These are phyloP conservation scores for Muntiacus reevesi DNA, from an alignment of 2,113 vertebrate genomes.

Conservation along the genomic window DNA sequence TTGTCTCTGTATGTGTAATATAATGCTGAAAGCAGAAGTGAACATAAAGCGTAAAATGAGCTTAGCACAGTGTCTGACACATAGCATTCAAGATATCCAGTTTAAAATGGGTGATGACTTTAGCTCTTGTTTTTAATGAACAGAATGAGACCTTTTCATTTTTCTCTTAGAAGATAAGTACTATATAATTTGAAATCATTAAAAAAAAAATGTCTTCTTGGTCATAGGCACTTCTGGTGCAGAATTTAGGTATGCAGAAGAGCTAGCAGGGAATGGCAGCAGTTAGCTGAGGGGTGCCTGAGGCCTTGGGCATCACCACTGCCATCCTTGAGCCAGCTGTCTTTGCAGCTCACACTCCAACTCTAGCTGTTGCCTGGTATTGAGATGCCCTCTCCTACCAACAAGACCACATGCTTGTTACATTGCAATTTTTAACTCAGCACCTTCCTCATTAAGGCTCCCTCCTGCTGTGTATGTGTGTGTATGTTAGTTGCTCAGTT, in stretches of 20 bases:
- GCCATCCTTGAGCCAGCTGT: constrained; percentile 19
- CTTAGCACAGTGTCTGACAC: not conserved
- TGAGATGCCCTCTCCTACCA: constrained; percentile 81
- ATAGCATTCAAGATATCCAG: not conserved
- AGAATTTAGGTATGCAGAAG: not conserved
- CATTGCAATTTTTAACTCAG: constrained; percentile 89
- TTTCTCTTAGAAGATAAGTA: not conserved
- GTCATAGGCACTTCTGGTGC: not conserved
- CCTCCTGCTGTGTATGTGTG: constrained; percentile 78
- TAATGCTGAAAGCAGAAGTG: not conserved
- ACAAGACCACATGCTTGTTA: constrained; percentile 91
- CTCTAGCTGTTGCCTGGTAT: not conserved
- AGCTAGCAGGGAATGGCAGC: not conserved
- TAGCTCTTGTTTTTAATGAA: not conserved
- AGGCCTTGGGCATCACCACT: not conserved
- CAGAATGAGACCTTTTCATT: not conserved
- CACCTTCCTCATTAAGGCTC: constrained; percentile 87
- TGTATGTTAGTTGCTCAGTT: not conserved
- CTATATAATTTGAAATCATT: not conserved
- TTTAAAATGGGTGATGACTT: not conserved
- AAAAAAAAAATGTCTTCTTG: not conserved
- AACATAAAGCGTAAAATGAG: not conserved
- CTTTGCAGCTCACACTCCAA: rapidly evolving
- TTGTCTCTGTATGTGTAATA: not conserved
- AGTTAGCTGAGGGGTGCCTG: not conserved